Conservation (phyloP, 2,113 vertebrate species). For the Otolemur garnettii region DNA sequence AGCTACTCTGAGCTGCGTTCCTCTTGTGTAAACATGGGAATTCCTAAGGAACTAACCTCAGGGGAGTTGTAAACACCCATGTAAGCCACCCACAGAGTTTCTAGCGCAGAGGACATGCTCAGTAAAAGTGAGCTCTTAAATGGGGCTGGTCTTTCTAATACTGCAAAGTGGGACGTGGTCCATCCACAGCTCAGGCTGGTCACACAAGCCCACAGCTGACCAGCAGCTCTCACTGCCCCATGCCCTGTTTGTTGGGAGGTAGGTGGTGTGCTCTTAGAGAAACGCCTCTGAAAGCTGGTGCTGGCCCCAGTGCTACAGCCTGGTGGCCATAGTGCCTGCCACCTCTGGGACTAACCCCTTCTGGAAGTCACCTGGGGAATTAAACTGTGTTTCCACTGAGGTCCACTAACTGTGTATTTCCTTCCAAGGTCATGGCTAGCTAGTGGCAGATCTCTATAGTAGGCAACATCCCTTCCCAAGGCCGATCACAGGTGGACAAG, state of each 20-base stretch:
- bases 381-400: background rate
- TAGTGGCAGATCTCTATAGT: rapidly evolving
- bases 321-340: too few relatives aligned
- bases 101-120: background rate
- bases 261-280: background rate
- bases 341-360: background rate
- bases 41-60: background rate
- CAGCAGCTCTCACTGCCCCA: too few relatives aligned
- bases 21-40: background rate
- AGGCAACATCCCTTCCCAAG: background rate
- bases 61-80: background rate
- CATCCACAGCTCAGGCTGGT: too few relatives aligned
- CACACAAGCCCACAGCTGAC: background rate
- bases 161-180: background rate
- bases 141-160: background rate
- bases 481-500: rapidly evolving
- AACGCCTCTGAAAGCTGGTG: background rate
- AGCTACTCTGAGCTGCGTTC: background rate
- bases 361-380: background rate
- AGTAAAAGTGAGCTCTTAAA: background rate
- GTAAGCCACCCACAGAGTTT: background rate
- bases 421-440: background rate
- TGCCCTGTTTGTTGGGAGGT: rapidly evolving
- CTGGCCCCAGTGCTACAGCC: background rate
- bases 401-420: rapidly evolving